Evolutionary conservation across 2,113 vertebrate species (phyloP).

Genomic region (Cisticola juncidis): DNA sequence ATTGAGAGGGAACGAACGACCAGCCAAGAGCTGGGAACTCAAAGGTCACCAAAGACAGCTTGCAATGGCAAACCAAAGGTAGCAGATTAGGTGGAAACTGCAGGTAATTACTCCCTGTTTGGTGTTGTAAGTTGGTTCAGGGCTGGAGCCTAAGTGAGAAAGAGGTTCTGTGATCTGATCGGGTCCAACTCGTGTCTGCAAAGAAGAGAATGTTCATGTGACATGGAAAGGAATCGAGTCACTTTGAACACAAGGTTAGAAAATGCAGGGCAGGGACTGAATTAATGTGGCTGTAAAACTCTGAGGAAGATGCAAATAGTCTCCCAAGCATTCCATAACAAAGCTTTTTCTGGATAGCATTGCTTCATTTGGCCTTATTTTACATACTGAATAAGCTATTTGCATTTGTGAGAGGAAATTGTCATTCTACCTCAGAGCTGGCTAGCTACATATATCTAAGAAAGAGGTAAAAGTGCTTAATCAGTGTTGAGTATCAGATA

Average conservation of each 20-base stretch:
- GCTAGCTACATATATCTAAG: neutral
- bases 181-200: rapidly evolving
- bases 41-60: rapidly evolving
- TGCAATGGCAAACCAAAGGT: neutral
- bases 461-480: neutral
- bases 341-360: neutral
- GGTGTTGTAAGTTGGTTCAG: neutral
- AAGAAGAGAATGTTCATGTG: neutral
- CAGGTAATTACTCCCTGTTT: neutral
- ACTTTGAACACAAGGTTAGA: neutral
- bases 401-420: neutral
- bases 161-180: neutral
- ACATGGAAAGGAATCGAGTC: neutral
- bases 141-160: neutral
- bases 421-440: neutral
- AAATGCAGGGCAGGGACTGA: neutral
- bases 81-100: neutral
- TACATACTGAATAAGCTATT: neutral
- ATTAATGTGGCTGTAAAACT: neutral
- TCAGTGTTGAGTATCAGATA: neutral
- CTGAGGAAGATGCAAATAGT: neutral
- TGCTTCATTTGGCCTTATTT: neutral
- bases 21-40: neutral
- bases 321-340: neutral
- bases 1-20: neutral